These are phyloP conservation scores for Alcedo quadribrachys DNA, from an alignment of 2,797 vertebrate genomes.

Conservation along the genomic window DNA sequence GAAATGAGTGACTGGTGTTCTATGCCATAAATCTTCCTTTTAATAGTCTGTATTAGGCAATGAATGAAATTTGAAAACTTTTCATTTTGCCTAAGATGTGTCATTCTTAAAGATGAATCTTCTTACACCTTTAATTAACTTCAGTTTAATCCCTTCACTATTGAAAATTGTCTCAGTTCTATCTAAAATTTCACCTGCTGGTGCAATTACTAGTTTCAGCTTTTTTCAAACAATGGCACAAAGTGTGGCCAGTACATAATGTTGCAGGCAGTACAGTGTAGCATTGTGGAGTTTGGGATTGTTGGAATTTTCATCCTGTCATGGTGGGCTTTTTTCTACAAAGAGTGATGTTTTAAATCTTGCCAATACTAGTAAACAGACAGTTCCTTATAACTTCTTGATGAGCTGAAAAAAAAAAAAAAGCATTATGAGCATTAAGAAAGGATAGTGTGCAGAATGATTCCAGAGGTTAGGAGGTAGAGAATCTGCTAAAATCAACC, in stretches of 20 bases:
- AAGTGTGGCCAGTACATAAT: not conserved
- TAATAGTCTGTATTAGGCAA: not conserved
- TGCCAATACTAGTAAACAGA: not conserved
- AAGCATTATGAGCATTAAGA: not conserved
- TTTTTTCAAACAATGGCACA: not conserved
- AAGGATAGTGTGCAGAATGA: not conserved
- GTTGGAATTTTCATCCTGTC: not conserved
- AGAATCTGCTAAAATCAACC: not conserved
- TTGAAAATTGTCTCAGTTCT: slow-evolving; percentile 36
- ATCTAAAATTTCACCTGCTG: slow-evolving; percentile 44
- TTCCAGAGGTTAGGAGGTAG: not conserved
- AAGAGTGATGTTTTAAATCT: not conserved
- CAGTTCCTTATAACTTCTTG: not conserved
- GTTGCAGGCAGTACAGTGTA: not conserved
- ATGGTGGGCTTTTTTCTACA: not conserved
- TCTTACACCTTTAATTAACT: slow-evolving; percentile 52
- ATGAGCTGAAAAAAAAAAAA: not conserved
- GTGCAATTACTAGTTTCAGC: slow-evolving; percentile 12
- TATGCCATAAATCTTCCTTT: not conserved
- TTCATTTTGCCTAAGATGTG: slow-evolving; percentile 12
- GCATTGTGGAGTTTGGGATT: not conserved
- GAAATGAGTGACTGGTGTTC: slow-evolving; percentile 3
- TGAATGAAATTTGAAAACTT: slow-evolving; percentile 46
- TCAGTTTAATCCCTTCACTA: slow-evolving; percentile 19
- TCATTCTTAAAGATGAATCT: slow-evolving; percentile 25